Percentiles rank a stretch among this genome's conserved stretches.
These are phyloP conservation scores for Spea bombifrons DNA, from an alignment of 2,113 vertebrate genomes.

Conservation along the genomic window DNA sequence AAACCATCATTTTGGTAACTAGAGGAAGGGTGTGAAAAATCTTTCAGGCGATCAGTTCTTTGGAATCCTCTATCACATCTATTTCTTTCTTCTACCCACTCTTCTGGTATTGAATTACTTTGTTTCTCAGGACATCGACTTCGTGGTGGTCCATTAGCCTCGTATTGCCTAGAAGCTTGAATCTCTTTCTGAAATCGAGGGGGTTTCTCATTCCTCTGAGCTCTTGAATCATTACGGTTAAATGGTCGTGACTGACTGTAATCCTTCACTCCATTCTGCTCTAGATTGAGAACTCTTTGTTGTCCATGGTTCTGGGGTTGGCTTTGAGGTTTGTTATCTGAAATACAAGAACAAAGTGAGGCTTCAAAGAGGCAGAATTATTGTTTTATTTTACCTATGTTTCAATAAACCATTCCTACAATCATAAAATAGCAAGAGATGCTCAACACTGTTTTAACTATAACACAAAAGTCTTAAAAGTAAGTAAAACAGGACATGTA, in stretches of 20 bases:
- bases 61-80: slow-evolving; percentile 68
- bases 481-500: not conserved
- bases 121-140: slow-evolving; percentile 73
- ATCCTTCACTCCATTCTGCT: slow-evolving; percentile 77
- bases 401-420: too few species aligned
- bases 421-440: too few species aligned
- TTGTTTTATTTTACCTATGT: too few species aligned
- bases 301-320: slow-evolving; percentile 70
- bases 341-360: slow-evolving; percentile 40
- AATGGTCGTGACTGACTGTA: slow-evolving; percentile 68
- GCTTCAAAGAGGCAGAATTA: slow-evolving; percentile 22
- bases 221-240: slow-evolving; percentile 75
- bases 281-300: slow-evolving; percentile 65
- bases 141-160: slow-evolving; percentile 66
- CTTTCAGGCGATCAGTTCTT: slow-evolving; percentile 76
- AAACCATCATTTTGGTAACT: slow-evolving; percentile 63
- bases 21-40: slow-evolving; percentile 61
- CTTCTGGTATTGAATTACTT: slow-evolving; percentile 64
- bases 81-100: slow-evolving; percentile 71
- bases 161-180: slow-evolving; percentile 77
- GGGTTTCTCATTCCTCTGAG: slow-evolving; percentile 83
- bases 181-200: slow-evolving; percentile 89
- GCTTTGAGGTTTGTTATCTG: slow-evolving; percentile 81
- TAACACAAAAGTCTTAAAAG: too few species aligned
- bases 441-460: too few species aligned